phyloP scores from a whole-genome alignment of 2,113 vertebrate species.

The Oncorhynchus tshawytscha region DNA sequence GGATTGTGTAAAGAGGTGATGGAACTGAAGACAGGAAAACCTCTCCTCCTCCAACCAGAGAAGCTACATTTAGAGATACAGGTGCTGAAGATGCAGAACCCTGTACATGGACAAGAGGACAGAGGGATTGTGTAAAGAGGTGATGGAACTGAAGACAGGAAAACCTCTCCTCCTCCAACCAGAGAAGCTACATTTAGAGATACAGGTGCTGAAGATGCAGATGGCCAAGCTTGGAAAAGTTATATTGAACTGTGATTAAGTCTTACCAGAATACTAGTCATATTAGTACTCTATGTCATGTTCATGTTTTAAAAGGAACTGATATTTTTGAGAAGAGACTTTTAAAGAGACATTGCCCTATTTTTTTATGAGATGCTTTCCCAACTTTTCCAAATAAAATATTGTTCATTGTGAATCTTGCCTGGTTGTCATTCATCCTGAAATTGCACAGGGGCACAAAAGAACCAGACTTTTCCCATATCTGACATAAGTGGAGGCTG shows the following conservation, averaged over 20 bases:
- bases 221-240: conserved; percentile 14
- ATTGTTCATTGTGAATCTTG: too few relatives aligned
- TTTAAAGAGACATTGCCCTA: too few relatives aligned
- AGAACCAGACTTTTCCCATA: too few relatives aligned
- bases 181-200: too few relatives aligned
- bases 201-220: conserved; percentile 9
- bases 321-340: too few relatives aligned
- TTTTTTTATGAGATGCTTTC: too few relatives aligned
- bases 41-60: conserved; percentile 39
- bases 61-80: conserved; percentile 57
- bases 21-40: background rate
- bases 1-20: background rate
- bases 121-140: background rate
- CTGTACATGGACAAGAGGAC: background rate
- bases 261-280: too few relatives aligned
- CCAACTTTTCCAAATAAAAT: too few relatives aligned
- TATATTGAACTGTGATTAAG: background rate
- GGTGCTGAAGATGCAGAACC: conserved; percentile 28
- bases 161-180: too few relatives aligned
- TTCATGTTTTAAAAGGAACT: background rate
- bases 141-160: background rate
- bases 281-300: background rate
- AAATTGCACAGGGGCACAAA: too few relatives aligned
- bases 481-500: too few relatives aligned
- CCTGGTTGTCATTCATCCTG: too few relatives aligned